Evolutionary conservation across 2,797 vertebrate genomes (phyloP).

Genomic region (Siniperca scherzeri): DNA sequence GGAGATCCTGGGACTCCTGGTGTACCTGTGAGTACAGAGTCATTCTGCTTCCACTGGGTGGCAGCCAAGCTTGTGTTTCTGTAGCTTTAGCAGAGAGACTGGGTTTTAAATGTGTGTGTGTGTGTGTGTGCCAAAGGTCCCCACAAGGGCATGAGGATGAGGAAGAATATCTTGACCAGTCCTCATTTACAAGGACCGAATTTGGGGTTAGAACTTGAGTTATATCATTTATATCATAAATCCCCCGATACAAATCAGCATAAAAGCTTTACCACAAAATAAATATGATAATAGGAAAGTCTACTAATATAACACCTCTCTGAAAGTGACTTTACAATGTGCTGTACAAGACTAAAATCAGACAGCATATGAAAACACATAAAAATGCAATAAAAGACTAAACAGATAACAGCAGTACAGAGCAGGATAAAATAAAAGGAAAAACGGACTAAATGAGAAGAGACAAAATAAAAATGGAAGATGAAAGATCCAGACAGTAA

Average conservation of each 20-base stretch:
- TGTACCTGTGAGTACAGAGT: slow-evolving; percentile 74
- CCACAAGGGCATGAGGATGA: slow-evolving; percentile 22
- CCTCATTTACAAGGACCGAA: slow-evolving; percentile 14
- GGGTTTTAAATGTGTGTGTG: slow-evolving; percentile 13
- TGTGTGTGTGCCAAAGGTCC: slow-evolving; percentile 27
- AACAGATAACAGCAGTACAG: not conserved
- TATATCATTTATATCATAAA: slow-evolving; percentile 5
- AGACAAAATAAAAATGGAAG: slow-evolving; percentile 14
- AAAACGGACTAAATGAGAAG: slow-evolving; percentile 1
- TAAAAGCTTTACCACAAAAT: slow-evolving; percentile 31
- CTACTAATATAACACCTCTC: slow-evolving; percentile 17
- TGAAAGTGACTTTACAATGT: slow-evolving; percentile 34
- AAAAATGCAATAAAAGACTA: slow-evolving; percentile 16
- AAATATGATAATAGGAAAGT: slow-evolving; percentile 38
- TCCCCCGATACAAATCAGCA: slow-evolving; percentile 3
- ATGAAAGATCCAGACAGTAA: slow-evolving; percentile 8
- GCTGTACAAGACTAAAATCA: slow-evolving; percentile 43
- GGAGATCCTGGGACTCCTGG: slow-evolving; percentile 82
- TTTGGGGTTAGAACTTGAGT: slow-evolving; percentile 14
- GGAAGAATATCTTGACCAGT: not conserved
- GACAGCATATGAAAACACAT: slow-evolving; percentile 32
- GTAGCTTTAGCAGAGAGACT: not conserved
- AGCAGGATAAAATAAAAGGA: not conserved
- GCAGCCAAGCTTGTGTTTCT: slow-evolving; percentile 54
- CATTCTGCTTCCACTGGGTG: slow-evolving; percentile 62